Percentiles rank a stretch among this genome's conserved stretches.
Evolutionary conservation across 2,888 invertebrate species (phyloP).

Genomic region (Oxyscelio sp.): DNA sequence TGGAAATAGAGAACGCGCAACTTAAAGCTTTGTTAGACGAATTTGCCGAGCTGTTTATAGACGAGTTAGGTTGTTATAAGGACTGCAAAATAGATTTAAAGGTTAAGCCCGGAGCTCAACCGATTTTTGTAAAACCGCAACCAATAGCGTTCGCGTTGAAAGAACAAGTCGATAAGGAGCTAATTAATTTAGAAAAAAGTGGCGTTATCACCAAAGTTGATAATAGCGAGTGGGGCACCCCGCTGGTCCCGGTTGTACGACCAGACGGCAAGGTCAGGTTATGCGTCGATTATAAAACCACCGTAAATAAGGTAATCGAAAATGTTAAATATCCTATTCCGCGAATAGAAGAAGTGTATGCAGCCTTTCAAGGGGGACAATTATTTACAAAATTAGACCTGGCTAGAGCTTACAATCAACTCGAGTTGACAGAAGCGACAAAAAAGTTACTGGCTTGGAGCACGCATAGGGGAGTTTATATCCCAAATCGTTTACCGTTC

Average conservation of each 20-base stretch:
- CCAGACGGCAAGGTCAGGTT: too few relatives aligned
- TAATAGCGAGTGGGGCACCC: too few relatives aligned
- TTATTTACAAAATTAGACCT: slow-evolving; percentile 80
- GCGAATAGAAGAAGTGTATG: slow-evolving; percentile 79
- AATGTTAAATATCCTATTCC: slow-evolving; percentile 80
- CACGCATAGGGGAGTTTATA: slow-evolving; percentile 77
- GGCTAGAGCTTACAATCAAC: slow-evolving; percentile 83
- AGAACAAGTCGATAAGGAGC: slow-evolving; percentile 45
- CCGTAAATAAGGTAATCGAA: slow-evolving; percentile 77
- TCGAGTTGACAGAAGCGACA: slow-evolving; percentile 80
- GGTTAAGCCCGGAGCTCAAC: slow-evolving; percentile 38
- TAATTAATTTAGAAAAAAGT: slow-evolving; percentile 45
- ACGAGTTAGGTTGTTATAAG: slow-evolving; percentile 64
- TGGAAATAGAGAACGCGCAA: too few relatives aligned
- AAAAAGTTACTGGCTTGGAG: slow-evolving; percentile 80
- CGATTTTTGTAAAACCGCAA: slow-evolving; percentile 65
- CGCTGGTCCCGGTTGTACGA: too few relatives aligned
- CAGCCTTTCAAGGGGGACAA: slow-evolving; percentile 69
- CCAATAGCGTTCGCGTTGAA: slow-evolving; percentile 66
- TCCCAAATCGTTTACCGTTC: slow-evolving; percentile 81
- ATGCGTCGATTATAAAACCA: slow-evolving; percentile 80
- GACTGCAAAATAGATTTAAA: slow-evolving; percentile 58
- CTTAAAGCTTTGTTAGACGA: not conserved
- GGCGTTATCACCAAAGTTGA: slow-evolving; percentile 40
- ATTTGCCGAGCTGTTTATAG: slow-evolving; percentile 45